These are phyloP conservation scores for Centruroides sculpturatus DNA, from an alignment of 1,140 invertebrate genomes.

Conservation along the genomic window DNA sequence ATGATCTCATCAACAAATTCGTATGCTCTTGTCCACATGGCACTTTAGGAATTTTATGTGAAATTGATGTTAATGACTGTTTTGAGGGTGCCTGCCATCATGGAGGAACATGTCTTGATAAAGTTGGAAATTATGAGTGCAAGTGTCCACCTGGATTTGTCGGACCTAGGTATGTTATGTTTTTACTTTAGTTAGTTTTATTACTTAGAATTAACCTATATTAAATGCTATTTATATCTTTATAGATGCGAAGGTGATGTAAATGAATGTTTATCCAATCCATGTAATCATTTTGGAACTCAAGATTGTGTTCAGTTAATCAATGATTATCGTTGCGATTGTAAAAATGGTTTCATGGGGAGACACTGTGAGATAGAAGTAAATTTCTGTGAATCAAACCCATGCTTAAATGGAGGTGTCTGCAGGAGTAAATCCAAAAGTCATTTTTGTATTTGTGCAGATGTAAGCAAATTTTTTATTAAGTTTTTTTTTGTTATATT, in stretches of 20 bases:
- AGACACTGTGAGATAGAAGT: conserved; percentile 77
- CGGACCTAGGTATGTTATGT: conserved; percentile 45
- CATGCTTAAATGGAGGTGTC: conserved; percentile 78
- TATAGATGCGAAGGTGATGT: conserved; percentile 59
- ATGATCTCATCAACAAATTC: conserved; percentile 67
- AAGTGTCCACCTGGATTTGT: conserved; percentile 75
- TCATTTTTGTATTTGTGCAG: conserved; percentile 62
- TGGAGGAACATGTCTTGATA: conserved; percentile 77
- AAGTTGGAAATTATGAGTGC: conserved; percentile 55
- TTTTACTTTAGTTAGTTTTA: neutral
- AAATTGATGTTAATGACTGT: conserved; percentile 82
- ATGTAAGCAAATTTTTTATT: conserved; percentile 23
- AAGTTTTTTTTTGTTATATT: conserved; percentile 7
- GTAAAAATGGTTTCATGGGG: conserved; percentile 79
- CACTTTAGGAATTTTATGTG: conserved; percentile 75
- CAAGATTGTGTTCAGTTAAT: conserved; percentile 53
- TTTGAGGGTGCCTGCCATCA: conserved; percentile 79
- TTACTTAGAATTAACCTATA: neutral
- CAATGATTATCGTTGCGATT: conserved; percentile 71
- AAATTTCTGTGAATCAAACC: conserved; percentile 78
- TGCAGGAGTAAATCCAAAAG: conserved; percentile 55
- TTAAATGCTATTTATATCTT: too few relatives aligned
- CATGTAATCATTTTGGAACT: conserved; percentile 69
- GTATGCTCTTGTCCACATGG: conserved; percentile 80
- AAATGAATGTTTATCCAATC: conserved; percentile 66